Conservation (phyloP, 2,797 vertebrate species). For the Diceros bicornis region DNA sequence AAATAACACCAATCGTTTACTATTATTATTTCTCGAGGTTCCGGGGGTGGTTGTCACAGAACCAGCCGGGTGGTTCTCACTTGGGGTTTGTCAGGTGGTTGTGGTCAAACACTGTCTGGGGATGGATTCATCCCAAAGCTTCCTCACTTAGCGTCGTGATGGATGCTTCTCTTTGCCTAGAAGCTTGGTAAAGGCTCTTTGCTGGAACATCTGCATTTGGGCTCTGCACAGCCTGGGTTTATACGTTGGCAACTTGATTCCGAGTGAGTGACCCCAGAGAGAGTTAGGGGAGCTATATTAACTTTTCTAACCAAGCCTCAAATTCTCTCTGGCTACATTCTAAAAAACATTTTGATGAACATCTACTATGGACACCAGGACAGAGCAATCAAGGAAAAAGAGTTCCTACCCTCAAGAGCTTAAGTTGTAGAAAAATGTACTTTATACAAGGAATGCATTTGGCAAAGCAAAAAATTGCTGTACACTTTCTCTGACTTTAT, state of each 20-base stretch:
- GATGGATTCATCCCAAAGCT: neutral
- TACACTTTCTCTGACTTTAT: neutral
- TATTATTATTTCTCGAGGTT: fast-evolving
- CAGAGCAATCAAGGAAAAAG: neutral
- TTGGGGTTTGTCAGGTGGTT: fast-evolving
- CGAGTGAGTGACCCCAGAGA: fast-evolving
- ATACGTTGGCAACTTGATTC: fast-evolving
- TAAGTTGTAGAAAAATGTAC: fast-evolving
- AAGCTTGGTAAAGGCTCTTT: neutral
- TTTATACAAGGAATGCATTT: neutral
- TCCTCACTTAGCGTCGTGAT: fast-evolving
- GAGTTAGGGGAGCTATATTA: fast-evolving
- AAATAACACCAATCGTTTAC: no score
- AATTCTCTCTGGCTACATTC: fast-evolving
- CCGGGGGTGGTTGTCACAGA: no score
- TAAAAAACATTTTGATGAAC: fast-evolving
- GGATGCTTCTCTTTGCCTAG: fast-evolving
- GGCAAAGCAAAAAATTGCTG: neutral
- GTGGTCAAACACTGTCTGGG: fast-evolving
- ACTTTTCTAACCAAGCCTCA: fast-evolving
- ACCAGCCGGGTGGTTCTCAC: fast-evolving
- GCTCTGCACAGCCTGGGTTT: neutral
- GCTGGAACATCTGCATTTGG: fast-evolving
- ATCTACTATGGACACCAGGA: neutral
- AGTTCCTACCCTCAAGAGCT: neutral